phyloP scores from a whole-genome alignment of 2,888 invertebrate species.

The Cerceris ruficornis region DNA sequence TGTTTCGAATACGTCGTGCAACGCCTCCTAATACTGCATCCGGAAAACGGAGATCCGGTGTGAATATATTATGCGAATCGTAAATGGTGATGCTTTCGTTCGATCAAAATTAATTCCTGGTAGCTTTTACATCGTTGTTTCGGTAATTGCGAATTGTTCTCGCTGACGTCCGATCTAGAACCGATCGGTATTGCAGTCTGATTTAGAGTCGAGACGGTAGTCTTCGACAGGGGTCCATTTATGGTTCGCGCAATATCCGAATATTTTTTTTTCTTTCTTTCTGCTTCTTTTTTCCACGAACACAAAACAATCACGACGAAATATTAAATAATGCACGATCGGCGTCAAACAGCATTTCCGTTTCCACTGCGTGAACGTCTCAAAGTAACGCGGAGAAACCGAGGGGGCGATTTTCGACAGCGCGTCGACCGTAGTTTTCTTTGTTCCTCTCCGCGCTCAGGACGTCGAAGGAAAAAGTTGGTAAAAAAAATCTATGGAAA shows the following conservation, averaged over 20 bases:
- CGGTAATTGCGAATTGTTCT: too few species aligned
- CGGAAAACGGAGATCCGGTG: conserved; percentile 24
- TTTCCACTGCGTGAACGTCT: background rate
- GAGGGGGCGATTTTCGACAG: background rate
- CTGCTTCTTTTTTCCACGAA: background rate
- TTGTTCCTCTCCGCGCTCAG: background rate
- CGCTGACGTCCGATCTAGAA: too few species aligned
- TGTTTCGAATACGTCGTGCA: conserved; percentile 22
- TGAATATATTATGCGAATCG: background rate
- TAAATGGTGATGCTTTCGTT: too few species aligned
- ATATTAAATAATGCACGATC: background rate
- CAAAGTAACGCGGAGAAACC: background rate
- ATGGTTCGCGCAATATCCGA: too few species aligned
- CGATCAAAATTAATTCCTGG: too few species aligned
- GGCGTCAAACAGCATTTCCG: background rate
- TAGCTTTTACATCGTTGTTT: too few species aligned
- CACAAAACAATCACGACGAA: background rate
- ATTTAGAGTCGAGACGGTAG: too few species aligned
- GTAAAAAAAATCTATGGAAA: conserved; percentile 23
- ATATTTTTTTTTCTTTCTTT: background rate
- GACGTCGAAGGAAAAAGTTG: conserved; percentile 9
- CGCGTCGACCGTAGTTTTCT: background rate
- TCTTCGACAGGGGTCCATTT: too few species aligned
- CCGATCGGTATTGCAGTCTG: too few species aligned
- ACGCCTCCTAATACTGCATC: conserved; percentile 50